Evolutionary conservation across 2,888 invertebrate genomes (phyloP), one percentile per base, ranked within the genome.

Genomic region (Drepanosiphum platanoidis): DNA sequence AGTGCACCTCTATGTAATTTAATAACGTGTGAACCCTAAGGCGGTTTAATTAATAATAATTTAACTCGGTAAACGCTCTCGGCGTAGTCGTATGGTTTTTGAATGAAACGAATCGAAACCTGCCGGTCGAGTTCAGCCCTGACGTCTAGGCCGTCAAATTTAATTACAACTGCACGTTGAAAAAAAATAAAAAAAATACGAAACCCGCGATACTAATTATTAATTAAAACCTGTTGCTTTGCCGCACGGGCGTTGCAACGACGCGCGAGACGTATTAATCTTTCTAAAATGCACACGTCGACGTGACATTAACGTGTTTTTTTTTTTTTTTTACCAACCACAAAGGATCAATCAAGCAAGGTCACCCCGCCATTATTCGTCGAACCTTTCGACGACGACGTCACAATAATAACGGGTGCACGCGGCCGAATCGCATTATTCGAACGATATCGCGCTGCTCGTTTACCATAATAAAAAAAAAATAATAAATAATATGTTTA

Each of bases 101-200:
- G 32, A 79, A n/a, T n/a, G n/a, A 79, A 68, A 66, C 32, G 1
- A 72, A 58, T 72, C 1, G 18, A 72, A 82, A 82, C 82, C 72
- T 61, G 82, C 36, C 64, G 39, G 82, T 58, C 64, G 72, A 72
- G 72, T 72, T 74, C 74, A 83, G 46, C 83, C 83, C 83, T 83
- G 74, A 83, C 66, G 83, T 83, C 83, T 83, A 83, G 74, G 83
- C 64, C 83, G 46, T 34, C 74, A 34, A 83, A 83, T 83, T 83
- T 74, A 83, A 66, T 83, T 83, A 27, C 34, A 52, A 70, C 70
- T 70, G 9, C n/a, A 70, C 52, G 68, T 5, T 80, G n/a, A n/a
- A n/a, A n/a, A n/a, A n/a, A n/a, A n/a, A n/a, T n/a, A n/a, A n/a
- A n/a, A n/a, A 80, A 70, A 70, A 70, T 52, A 52, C 36, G n/a